Percentiles rank a stretch among this genome's conserved stretches.
Evolutionary conservation across 2,113 vertebrate species (phyloP).

Genomic region (Chelonoidis abingdonii): DNA sequence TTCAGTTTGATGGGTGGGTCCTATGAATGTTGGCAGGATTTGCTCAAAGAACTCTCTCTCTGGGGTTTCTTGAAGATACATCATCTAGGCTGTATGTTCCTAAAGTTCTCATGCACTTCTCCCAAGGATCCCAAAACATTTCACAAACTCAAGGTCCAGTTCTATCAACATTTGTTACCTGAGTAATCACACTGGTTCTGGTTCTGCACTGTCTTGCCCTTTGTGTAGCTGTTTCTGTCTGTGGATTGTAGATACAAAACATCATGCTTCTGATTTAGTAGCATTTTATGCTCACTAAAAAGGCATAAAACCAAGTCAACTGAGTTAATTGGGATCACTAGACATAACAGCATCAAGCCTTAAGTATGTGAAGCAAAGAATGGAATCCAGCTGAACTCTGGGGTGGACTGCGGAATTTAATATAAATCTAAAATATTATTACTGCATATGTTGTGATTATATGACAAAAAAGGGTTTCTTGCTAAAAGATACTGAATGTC

Average conservation of each 20-base stretch:
- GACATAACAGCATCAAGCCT: neutral
- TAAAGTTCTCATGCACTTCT: neutral
- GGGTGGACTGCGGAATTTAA: neutral
- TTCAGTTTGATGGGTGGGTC: neutral
- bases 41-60: neutral
- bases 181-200: neutral
- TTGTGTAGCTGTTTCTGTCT: neutral
- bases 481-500: neutral
- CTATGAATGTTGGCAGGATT: neutral
- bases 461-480: constrained; percentile 14
- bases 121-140: neutral
- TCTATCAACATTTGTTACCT: neutral
- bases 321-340: neutral
- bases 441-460: neutral
- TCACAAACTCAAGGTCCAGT: neutral
- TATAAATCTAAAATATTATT: neutral
- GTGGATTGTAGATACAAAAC: neutral
- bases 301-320: neutral
- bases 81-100: neutral
- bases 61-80: neutral
- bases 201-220: neutral
- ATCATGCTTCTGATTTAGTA: neutral
- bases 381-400: neutral
- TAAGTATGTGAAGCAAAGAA: neutral
- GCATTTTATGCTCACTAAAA: neutral